Conservation (phyloP, 1,140 invertebrate species). For the Triops cancriformis region DNA sequence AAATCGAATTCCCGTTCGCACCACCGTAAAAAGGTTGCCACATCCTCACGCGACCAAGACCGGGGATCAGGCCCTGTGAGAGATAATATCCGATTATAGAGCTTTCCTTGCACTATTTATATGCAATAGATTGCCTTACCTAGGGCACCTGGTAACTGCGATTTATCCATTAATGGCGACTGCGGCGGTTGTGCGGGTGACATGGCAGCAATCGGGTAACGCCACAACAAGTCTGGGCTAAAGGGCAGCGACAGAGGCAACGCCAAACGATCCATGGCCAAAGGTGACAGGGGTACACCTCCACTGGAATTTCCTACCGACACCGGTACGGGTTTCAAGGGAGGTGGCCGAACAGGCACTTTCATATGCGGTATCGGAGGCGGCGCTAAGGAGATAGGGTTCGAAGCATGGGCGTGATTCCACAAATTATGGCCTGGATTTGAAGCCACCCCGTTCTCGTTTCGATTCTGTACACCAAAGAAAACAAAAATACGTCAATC, state of each 20-base stretch:
- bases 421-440: not conserved
- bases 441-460: not conserved
- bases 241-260: constrained; percentile 57
- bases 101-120: not conserved
- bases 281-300: constrained; percentile 26
- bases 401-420: not conserved
- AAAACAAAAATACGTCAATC: not conserved
- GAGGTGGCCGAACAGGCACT: constrained; percentile 29
- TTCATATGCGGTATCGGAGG: constrained; percentile 26
- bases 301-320: constrained; percentile 21
- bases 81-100: not conserved
- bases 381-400: not conserved
- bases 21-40: constrained; percentile 77
- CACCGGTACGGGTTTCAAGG: constrained; percentile 27
- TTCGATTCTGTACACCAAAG: not conserved
- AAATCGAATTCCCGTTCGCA: constrained; percentile 87
- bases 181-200: constrained; percentile 32
- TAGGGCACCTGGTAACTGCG: constrained; percentile 65
- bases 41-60: constrained; percentile 83
- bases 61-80: constrained; percentile 71
- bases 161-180: constrained; percentile 56
- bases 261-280: constrained; percentile 51
- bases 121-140: constrained; percentile 39
- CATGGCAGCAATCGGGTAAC: constrained; percentile 48
- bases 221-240: constrained; percentile 70